Evolutionary conservation across 2,797 vertebrate species (phyloP).

Genomic region (Halcyon badia): DNA sequence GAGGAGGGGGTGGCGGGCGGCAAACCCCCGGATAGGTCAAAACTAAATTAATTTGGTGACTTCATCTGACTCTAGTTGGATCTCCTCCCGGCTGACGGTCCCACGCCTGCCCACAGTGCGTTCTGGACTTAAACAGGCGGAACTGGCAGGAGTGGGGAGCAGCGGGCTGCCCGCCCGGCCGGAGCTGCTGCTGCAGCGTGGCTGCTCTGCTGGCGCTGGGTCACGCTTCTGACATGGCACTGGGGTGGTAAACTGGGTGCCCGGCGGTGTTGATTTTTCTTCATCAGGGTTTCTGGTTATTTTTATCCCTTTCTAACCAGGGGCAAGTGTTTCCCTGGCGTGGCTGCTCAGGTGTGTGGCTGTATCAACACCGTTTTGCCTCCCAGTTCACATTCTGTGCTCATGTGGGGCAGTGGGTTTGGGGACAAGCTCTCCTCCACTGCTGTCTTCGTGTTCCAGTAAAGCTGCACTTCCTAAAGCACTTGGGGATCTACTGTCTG

Average conservation of each 20-base stretch:
- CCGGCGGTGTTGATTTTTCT: rapidly evolving
- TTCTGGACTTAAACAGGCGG: conserved; percentile 42
- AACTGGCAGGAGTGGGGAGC: neutral
- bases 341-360: rapidly evolving
- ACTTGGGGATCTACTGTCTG: neutral
- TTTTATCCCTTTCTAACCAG: neutral
- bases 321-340: neutral
- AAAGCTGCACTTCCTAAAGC: neutral
- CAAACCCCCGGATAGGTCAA: neutral
- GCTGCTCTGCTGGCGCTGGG: neutral
- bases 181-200: neutral
- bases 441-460: neutral
- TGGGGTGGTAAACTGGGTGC: neutral
- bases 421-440: neutral
- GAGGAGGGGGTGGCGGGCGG: neutral
- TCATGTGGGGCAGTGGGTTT: neutral
- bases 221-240: neutral
- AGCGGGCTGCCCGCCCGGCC: neutral
- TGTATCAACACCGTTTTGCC: rapidly evolving
- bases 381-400: rapidly evolving
- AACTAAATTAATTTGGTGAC: conserved; percentile 60
- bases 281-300: neutral
- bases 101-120: neutral
- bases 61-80: conserved; percentile 48
- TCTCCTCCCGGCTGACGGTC: neutral